Conservation (phyloP, 2,888 invertebrate species). For the Agonopterix heracliana region DNA sequence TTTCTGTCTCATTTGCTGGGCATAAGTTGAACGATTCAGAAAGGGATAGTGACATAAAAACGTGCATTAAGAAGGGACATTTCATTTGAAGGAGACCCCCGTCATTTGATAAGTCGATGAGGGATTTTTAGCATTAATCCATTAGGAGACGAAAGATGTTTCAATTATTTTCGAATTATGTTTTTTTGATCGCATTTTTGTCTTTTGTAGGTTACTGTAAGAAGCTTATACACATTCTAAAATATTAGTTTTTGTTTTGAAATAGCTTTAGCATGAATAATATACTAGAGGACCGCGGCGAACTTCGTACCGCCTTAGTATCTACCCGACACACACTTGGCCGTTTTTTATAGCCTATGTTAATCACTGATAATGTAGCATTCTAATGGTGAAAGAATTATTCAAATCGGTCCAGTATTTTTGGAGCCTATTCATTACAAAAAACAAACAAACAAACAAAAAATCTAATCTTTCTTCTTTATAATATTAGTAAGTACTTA, state of each 20-base stretch:
- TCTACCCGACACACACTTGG: too few relatives aligned
- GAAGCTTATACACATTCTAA: background rate
- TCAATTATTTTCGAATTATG: conserved; percentile 42
- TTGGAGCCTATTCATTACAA: too few relatives aligned
- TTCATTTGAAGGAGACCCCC: conserved; percentile 65
- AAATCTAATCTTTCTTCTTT: too few relatives aligned
- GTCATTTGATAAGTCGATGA: conserved; percentile 69
- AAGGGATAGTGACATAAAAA: conserved; percentile 36
- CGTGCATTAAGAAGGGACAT: conserved; percentile 56
- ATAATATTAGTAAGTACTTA: too few relatives aligned
- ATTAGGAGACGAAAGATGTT: conserved; percentile 52
- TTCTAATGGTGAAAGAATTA: too few relatives aligned
- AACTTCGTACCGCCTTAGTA: too few relatives aligned
- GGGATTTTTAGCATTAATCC: conserved; percentile 66
- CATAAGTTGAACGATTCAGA: conserved; percentile 20
- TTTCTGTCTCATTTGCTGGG: conserved; percentile 38
- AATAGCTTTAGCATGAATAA: too few relatives aligned
- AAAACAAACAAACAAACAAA: too few relatives aligned
- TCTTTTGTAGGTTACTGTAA: background rate
- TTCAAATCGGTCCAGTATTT: too few relatives aligned
- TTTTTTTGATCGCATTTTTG: conserved; percentile 3
- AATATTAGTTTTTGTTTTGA: background rate
- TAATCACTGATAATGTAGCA: too few relatives aligned
- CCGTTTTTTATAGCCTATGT: too few relatives aligned
- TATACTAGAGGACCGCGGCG: too few relatives aligned